Percentiles rank a stretch among this genome's conserved stretches.
Evolutionary conservation across 2,113 vertebrate species (phyloP).

Genomic region (Dicentrarchus labrax): DNA sequence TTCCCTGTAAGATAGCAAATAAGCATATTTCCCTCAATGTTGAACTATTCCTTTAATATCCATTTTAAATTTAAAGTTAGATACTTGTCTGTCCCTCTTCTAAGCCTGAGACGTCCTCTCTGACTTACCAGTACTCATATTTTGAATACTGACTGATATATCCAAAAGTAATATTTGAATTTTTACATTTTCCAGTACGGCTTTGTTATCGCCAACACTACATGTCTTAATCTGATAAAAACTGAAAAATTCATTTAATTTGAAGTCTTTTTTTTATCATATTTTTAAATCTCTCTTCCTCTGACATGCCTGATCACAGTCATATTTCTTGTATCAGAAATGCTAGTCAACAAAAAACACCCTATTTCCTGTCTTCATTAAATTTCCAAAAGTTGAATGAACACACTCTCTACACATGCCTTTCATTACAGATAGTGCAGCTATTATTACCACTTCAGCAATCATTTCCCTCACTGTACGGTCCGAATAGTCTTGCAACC

Average conservation of each 20-base stretch:
- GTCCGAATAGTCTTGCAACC: background rate
- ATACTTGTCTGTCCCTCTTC: background rate
- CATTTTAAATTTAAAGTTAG: background rate
- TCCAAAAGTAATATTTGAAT: background rate
- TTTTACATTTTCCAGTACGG: background rate
- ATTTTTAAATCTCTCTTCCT: background rate
- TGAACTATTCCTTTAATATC: background rate
- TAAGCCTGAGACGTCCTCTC: background rate
- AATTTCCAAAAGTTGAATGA: constrained; percentile 1
- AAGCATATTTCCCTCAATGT: background rate
- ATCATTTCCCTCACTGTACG: background rate
- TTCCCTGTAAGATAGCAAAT: background rate
- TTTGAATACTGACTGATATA: background rate
- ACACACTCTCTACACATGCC: background rate
- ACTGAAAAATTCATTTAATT: background rate
- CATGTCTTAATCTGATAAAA: background rate
- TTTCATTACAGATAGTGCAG: constrained; percentile 11
- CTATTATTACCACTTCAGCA: background rate
- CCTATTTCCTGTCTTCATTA: background rate
- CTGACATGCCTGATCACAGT: constrained; percentile 3
- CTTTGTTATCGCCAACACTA: background rate
- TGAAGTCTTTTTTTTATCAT: background rate
- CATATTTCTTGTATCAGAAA: background rate
- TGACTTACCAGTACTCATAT: background rate
- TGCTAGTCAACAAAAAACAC: background rate